Base-by-base conservation (phyloP, 2,797 vertebrate species). In the Psittacula derbiana region DNA sequence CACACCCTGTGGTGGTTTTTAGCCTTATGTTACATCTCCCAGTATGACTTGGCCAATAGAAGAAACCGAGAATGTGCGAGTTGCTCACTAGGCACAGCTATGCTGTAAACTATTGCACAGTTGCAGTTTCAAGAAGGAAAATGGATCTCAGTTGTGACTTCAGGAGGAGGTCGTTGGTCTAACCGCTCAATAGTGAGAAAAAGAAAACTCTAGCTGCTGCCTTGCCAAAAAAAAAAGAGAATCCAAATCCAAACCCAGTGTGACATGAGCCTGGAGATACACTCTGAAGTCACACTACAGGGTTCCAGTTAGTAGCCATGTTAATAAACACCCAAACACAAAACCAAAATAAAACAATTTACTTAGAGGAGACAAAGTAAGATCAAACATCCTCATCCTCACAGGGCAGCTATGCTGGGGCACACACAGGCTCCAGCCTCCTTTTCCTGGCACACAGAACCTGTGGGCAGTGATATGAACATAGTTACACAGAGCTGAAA, bases 371-470 rank as follows among this genome's bases (percentile, higher is more conserved):
- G 10, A 33, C 27, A 24, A 92, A 46, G 38, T 55, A 57, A 73
- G 74, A 53, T 28, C 60, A 71, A 91, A 58, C 36, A n/a, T 46
- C 31, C 21, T 85, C 11, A 50, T 21, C 19, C 53, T n/a, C 64
- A 10, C 33, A 64, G 38, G 60, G 40, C 50, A 71, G 61, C 86
- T 71, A 4, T 20, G 9, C 4, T 31, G 38, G 28, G 27, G 21
- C 58, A 33, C 23, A 16, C 2, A 3, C 31, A 73, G 36, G 12
- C 12, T 89, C 23, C 53, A 72, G 64, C 20, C 23, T 84, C 31
- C 33, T 36, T 69, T 49, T 41, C 49, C 31, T 2, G 0, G 33
- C 62, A 69, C 30, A 11, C 0, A 0, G 27, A 61, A 20, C 49
- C 49, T 31, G 47, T 0, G 16, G 61, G 69, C 47, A 62, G 52